Conservation (phyloP, 2,113 vertebrate species). For the Nothobranchius furzeri region DNA sequence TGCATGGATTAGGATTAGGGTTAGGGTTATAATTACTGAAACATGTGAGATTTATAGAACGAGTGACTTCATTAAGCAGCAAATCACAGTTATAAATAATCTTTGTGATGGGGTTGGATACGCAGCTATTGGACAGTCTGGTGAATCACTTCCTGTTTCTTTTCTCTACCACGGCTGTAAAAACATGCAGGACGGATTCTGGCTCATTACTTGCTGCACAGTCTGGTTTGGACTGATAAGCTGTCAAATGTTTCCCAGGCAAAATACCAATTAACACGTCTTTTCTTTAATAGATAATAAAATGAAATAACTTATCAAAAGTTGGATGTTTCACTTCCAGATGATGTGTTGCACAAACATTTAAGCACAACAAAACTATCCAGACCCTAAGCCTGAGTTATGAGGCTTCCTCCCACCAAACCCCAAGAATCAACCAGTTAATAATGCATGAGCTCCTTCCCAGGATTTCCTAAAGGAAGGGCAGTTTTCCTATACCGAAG, state of each 20-base stretch:
- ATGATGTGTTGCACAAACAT: too few species aligned
- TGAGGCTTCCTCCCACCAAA: too few species aligned
- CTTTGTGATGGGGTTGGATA: conserved; percentile 12
- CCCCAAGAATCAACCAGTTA: too few species aligned
- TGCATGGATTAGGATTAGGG: background rate
- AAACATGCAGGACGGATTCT: conserved; percentile 30
- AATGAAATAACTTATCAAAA: background rate
- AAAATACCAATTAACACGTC: background rate
- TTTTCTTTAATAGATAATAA: background rate
- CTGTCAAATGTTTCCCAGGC: background rate
- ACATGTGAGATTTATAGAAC: conserved; percentile 31
- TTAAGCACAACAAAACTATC: too few species aligned
- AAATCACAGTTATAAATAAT: conserved; percentile 15
- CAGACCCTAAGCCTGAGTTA: too few species aligned
- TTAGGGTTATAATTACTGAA: conserved; percentile 8
- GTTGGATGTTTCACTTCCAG: background rate
- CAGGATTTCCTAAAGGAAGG: too few species aligned
- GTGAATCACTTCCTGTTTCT: conserved; percentile 15
- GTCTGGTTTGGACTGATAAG: conserved; percentile 31
- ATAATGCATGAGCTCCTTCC: too few species aligned
- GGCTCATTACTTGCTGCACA: conserved; percentile 7
- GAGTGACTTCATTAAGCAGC: conserved; percentile 25
- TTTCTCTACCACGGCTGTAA: conserved; percentile 14
- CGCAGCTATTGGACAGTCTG: background rate
- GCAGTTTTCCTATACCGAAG: too few species aligned